These are phyloP conservation scores for Barbus barbus DNA, from an alignment of 2,113 vertebrate genomes.

Conservation along the genomic window DNA sequence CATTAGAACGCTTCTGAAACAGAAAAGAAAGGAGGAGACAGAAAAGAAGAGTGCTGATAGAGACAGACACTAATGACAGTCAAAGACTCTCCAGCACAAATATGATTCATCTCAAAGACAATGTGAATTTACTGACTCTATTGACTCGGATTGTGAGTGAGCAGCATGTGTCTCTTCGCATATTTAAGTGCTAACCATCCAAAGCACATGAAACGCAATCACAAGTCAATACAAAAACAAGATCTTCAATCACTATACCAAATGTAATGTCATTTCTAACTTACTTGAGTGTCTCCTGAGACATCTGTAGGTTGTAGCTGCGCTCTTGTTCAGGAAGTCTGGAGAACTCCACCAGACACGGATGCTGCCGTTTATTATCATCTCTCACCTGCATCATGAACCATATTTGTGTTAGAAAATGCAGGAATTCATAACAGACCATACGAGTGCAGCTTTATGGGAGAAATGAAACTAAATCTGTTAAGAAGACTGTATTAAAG, in stretches of 20 bases:
- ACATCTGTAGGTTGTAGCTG: constrained; percentile 98
- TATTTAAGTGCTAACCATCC: background rate
- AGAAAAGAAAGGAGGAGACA: background rate
- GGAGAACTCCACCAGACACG: constrained; percentile 92
- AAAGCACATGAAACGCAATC: background rate
- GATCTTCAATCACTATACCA: too few species aligned
- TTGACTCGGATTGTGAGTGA: background rate
- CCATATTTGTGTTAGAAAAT: background rate
- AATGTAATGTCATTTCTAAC: constrained; percentile 32
- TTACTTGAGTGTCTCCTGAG: constrained; percentile 94
- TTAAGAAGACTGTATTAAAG: background rate
- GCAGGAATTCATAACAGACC: background rate
- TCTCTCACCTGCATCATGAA: constrained; percentile 82
- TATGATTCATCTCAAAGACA: background rate
- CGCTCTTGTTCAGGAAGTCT: constrained; percentile 93
- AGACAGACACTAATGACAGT: background rate
- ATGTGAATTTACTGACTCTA: background rate
- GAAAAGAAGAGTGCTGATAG: background rate
- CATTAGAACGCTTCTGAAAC: background rate
- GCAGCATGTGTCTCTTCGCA: background rate
- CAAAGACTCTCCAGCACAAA: background rate
- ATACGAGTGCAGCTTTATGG: background rate
- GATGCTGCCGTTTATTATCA: constrained; percentile 96
- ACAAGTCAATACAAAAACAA: too few species aligned
- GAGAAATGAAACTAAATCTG: background rate